Evolutionary conservation across 2,888 invertebrate genomes (phyloP).

Genomic region (Xestobium rufovillosum): DNA sequence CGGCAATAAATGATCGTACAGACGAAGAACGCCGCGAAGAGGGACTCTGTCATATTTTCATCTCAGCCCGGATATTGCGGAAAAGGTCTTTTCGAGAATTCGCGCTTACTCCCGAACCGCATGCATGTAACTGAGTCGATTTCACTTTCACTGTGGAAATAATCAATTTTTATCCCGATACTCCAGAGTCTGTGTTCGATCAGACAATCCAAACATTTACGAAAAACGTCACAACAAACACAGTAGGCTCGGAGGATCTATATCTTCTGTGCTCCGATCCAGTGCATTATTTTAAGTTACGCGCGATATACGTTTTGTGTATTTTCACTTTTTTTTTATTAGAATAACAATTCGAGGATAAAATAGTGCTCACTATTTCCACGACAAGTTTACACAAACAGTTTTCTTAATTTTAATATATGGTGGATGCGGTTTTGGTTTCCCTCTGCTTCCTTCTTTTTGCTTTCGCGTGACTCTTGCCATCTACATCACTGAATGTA

Average conservation of each 20-base stretch:
- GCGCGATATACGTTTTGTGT: not conserved
- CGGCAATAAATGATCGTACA: no score
- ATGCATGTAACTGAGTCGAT: not conserved
- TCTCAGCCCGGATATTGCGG: no score
- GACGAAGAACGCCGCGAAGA: not conserved
- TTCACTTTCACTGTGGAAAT: conserved; percentile 23
- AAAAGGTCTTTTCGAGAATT: no score
- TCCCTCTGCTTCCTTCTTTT: no score
- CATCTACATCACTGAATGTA: no score
- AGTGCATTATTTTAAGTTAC: conserved; percentile 1
- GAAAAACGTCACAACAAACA: conserved; percentile 40
- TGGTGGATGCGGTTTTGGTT: no score
- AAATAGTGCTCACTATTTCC: no score
- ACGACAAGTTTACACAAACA: not conserved
- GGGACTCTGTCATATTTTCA: no score
- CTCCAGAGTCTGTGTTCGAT: conserved; percentile 36
- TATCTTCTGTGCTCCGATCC: no score
- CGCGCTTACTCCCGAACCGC: conserved; percentile 2
- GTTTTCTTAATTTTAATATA: no score
- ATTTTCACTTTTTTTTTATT: conserved; percentile 1
- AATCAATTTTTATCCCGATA: conserved; percentile 33
- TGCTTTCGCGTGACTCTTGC: no score
- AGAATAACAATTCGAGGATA: not conserved
- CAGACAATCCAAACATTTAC: conserved; percentile 41
- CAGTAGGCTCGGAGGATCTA: no score